Evolutionary conservation across 2,888 invertebrate species (phyloP).

Genomic region (Oeneis ivallda): DNA sequence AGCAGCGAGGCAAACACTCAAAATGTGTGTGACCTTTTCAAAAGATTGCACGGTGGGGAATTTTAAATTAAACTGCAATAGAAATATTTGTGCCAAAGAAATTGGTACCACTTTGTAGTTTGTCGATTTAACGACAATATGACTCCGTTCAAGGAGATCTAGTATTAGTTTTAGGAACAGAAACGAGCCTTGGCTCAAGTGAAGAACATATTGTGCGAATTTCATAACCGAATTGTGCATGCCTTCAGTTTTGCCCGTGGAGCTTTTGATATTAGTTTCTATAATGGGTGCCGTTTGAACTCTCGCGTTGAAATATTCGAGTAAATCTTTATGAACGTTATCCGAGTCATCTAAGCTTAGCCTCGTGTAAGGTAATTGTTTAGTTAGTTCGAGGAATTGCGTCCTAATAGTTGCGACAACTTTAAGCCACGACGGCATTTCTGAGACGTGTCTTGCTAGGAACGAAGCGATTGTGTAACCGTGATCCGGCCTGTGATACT

Average conservation of each 20-base stretch:
- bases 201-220: conserved; percentile 92
- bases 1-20: conserved; percentile 95
- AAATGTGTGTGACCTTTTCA: conserved; percentile 92
- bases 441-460: conserved; percentile 88
- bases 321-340: conserved; percentile 90
- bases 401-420: conserved; percentile 93
- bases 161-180: conserved; percentile 95
- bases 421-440: conserved; percentile 94
- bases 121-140: conserved; percentile 95
- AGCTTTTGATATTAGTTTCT: conserved; percentile 89
- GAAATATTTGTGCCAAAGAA: conserved; percentile 93
- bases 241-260: conserved; percentile 84
- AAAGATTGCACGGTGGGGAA: conserved; percentile 96
- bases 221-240: conserved; percentile 86
- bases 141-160: conserved; percentile 95
- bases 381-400: conserved; percentile 90
- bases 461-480: conserved; percentile 97
- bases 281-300: conserved; percentile 91
- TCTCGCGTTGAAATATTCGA: conserved; percentile 93
- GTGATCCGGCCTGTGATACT: conserved; percentile 96
- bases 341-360: conserved; percentile 90
- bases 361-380: conserved; percentile 90
- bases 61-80: conserved; percentile 94
- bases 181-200: conserved; percentile 93
- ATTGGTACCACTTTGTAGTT: conserved; percentile 96